Evolutionary conservation across 2,113 vertebrate species (phyloP).

Genomic region (Lampris incognitus): DNA sequence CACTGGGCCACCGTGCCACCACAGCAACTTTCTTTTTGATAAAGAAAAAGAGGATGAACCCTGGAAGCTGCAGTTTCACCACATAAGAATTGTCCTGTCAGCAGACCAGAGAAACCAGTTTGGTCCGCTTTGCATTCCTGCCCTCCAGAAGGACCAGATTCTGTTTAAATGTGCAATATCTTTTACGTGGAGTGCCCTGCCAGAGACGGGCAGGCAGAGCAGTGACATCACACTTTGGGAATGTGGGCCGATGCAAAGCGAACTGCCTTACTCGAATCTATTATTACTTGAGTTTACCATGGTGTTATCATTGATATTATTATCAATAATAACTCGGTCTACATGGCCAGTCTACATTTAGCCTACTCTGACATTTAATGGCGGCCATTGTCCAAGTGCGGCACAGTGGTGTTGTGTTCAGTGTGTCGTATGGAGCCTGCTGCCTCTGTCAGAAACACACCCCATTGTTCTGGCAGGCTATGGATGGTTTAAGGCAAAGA

Average conservation of each 20-base stretch:
- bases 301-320: no score
- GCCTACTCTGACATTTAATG: not conserved
- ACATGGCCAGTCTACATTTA: not conserved
- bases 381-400: not conserved
- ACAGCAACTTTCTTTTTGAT: not conserved
- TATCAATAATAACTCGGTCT: not conserved
- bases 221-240: not conserved
- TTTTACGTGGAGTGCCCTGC: not conserved
- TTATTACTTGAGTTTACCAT: no score
- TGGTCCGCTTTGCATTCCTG: not conserved
- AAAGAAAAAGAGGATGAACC: not conserved
- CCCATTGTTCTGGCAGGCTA: not conserved
- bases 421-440: not conserved
- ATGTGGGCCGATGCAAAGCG: not conserved
- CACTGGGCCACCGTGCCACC: no score
- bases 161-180: not conserved
- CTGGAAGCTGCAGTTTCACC: not conserved
- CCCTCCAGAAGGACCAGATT: no score
- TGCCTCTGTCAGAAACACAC: not conserved
- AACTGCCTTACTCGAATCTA: not conserved
- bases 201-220: not conserved
- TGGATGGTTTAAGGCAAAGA: not conserved
- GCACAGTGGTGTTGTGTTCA: not conserved
- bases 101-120: not conserved
- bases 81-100: not conserved